Evolutionary conservation across 2,797 vertebrate genomes (phyloP), one percentile per base, ranked within the genome.

Genomic region (Muraenolepis orangiensis): DNA sequence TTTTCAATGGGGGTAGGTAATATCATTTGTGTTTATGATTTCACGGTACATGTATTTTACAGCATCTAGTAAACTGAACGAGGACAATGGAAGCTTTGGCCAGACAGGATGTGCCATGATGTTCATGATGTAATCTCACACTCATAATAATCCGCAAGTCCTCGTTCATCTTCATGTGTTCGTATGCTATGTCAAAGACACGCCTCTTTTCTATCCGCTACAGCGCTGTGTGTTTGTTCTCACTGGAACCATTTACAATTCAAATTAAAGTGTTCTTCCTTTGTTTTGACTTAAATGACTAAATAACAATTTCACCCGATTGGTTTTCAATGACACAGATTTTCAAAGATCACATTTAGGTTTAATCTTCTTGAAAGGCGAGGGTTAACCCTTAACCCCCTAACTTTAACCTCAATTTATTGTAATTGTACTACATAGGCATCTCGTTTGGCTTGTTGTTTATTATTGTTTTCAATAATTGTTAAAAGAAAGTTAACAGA

Each of bases 391-490:
- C n/a, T n/a, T n/a, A n/a, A n/a, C n/a, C n/a, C n/a, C n/a, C n/a
- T n/a, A n/a, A n/a, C n/a, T n/a, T n/a, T n/a, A 69, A 73, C 78
- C 57, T 66, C 32, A 34, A 7, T 42, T 23, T 87, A 78, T 86
- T 18, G 77, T 77, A 70, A 76, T 71, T 90, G 85, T 88, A 79
- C 70, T 72, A 30, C 31, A 64, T 78, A 83, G 70, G n/a, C n/a
- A 77, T 68, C 46, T 86, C 57, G 40, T 64, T 71, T 80, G 69
- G 84, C 61, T 85, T 77, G 66, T 71, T 84, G 72, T 85, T 76
- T 1, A 36, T 11, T 18, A n/a, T 78, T 79, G 82, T 73, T 70
- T 77, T 83, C 74, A 28, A 31, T 40, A 34, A 72, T 76, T 91
- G 84, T 83, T 82, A 36, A 84, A 78, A 77, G 66, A 40, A 74